phyloP scores from a whole-genome alignment of 2,113 vertebrate genomes.

The Argyrosomus japonicus region DNA sequence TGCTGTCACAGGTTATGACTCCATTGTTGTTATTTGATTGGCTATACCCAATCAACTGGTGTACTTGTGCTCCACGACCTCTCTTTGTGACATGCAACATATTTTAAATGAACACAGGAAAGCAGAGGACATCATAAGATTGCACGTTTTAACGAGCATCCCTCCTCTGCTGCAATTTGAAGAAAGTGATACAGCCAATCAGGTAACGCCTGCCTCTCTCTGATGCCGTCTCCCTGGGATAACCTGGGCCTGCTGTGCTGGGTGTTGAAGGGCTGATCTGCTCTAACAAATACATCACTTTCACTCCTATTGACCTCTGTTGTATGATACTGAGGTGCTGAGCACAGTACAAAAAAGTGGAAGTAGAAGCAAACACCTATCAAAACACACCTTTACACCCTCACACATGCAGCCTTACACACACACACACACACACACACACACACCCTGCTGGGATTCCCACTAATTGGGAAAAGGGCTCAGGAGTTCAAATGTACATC shows the following conservation, averaged over 20 bases:
- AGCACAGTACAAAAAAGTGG: background rate
- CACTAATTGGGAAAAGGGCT: slow-evolving; percentile 56
- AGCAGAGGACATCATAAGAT: background rate
- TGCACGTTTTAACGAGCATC: background rate
- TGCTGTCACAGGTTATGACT: background rate
- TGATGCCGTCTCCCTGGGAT: slow-evolving; percentile 3
- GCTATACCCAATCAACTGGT: background rate
- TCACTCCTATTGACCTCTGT: slow-evolving; percentile 28
- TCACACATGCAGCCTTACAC: background rate
- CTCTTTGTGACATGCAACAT: background rate
- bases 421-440: slow-evolving; percentile 2
- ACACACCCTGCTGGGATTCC: slow-evolving; percentile 24
- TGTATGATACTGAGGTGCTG: slow-evolving; percentile 6
- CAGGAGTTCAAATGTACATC: slow-evolving; percentile 57
- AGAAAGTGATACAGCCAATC: background rate
- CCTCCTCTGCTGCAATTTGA: background rate
- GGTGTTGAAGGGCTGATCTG: slow-evolving; percentile 1
- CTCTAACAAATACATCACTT: slow-evolving; percentile 27
- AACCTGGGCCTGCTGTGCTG: background rate
- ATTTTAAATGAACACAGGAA: background rate
- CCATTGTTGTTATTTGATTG: background rate
- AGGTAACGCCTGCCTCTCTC: background rate
- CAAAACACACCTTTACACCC: background rate
- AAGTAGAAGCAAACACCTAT: background rate
- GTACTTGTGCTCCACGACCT: background rate